Evolutionary conservation across 2,888 invertebrate genomes (phyloP).

Genomic region (Drosophila macrospina): DNA sequence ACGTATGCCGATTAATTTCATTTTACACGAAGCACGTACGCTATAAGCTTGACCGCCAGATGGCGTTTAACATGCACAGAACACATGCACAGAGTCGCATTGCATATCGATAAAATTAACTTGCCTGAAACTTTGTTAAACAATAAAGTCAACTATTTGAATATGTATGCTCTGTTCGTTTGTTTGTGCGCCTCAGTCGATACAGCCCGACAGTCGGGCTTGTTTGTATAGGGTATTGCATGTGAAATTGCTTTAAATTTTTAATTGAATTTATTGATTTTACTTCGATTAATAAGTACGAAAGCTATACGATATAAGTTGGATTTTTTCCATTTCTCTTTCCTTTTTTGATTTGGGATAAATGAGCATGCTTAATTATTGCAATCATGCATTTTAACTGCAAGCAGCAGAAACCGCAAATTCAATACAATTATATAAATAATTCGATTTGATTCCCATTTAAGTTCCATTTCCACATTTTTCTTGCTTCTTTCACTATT

Average conservation of each 20-base stretch:
- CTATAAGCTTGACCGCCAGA: constrained; percentile 24
- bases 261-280: constrained; percentile 4
- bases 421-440: constrained; percentile 45
- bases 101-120: background rate
- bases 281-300: background rate
- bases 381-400: constrained; percentile 25
- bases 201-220: too few species aligned
- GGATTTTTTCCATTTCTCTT: too few species aligned
- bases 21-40: constrained; percentile 59
- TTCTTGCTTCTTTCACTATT: too few species aligned
- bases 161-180: too few species aligned
- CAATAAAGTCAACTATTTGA: too few species aligned
- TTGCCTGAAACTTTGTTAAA: background rate
- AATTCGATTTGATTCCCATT: constrained; percentile 33
- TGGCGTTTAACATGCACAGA: constrained; percentile 13
- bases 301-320: too few species aligned
- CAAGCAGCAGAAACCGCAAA: constrained; percentile 44
- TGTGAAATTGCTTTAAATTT: background rate
- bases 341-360: background rate
- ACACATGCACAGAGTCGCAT: constrained; percentile 2
- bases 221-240: background rate
- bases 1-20: constrained; percentile 72
- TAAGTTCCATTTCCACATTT: background rate
- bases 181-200: too few species aligned
- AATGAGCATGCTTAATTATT: constrained; percentile 24